phyloP scores from a whole-genome alignment of 2,888 invertebrate species.

The Caenorhabditis parvicauda region DNA sequence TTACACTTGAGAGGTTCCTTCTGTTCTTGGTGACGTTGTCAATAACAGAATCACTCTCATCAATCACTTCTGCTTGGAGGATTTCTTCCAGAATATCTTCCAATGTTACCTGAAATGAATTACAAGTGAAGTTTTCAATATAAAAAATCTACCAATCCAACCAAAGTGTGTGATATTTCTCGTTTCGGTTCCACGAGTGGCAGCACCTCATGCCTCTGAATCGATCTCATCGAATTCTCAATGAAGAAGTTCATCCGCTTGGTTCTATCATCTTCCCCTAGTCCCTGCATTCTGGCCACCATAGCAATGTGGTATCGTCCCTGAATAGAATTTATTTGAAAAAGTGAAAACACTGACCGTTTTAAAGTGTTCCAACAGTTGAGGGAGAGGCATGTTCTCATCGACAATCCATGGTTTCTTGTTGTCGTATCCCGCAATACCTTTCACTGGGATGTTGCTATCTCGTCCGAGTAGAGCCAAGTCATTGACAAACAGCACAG shows the following conservation, averaged over 20 bases:
- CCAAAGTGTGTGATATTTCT: not conserved
- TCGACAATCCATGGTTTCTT: constrained; percentile 92
- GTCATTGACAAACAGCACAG: constrained; percentile 83
- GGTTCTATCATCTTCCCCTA: not conserved
- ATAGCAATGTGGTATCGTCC: constrained; percentile 27
- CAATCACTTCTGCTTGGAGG: constrained; percentile 26
- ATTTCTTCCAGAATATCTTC: constrained; percentile 30
- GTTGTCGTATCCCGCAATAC: constrained; percentile 70
- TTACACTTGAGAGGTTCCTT: constrained; percentile 3
- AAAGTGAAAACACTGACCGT: constrained; percentile 69
- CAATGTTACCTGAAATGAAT: constrained; percentile 13
- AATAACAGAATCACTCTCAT: constrained; percentile 20
- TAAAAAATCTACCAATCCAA: not conserved
- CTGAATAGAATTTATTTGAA: constrained; percentile 4
- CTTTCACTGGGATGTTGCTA: constrained; percentile 74
- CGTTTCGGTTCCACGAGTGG: not conserved
- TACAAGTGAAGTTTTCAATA: not conserved
- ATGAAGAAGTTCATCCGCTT: no score
- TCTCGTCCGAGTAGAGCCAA: constrained; percentile 94
- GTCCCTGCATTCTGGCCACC: constrained; percentile 2
- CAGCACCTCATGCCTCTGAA: no score
- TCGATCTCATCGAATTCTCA: no score
- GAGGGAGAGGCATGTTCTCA: constrained; percentile 86
- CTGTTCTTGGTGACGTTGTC: constrained; percentile 13
- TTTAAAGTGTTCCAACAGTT: constrained; percentile 92